These are phyloP conservation scores for Papilio protenor DNA, from an alignment of 2,888 invertebrate species.

Conservation along the genomic window DNA sequence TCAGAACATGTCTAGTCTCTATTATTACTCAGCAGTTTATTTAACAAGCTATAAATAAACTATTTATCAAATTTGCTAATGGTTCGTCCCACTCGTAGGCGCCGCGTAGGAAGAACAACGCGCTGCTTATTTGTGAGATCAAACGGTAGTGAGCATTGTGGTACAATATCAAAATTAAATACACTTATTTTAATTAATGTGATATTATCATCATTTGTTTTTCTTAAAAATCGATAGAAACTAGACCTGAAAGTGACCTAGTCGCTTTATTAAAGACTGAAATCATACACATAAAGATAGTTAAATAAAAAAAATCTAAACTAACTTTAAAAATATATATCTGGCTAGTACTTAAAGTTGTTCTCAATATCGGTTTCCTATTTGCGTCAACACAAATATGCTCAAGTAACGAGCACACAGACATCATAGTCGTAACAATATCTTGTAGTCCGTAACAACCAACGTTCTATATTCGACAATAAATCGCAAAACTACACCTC, in stretches of 20 bases:
- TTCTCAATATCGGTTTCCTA: constrained; percentile 18
- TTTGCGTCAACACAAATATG: constrained; percentile 1
- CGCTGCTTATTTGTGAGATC: constrained; percentile 12
- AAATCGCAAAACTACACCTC: constrained; percentile 56
- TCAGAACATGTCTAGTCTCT: neutral
- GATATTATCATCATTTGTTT: neutral
- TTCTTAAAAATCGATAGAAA: neutral
- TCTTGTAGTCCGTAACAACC: constrained; percentile 36
- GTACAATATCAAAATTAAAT: neutral
- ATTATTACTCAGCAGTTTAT: constrained; percentile 18
- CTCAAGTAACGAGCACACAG: neutral
- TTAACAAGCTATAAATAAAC: constrained; percentile 20
- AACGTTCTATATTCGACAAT: constrained; percentile 49
- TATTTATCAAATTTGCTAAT: constrained; percentile 22
- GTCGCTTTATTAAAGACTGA: neutral
- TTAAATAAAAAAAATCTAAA: neutral
- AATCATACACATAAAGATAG: neutral
- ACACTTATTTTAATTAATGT: neutral
- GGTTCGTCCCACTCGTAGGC: neutral
- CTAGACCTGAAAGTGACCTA: neutral
- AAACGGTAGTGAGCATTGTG: constrained; percentile 14
- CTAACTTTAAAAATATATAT: neutral
- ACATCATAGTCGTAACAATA: constrained; percentile 13
- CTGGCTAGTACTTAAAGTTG: neutral
- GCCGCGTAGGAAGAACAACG: constrained; percentile 20